These are phyloP conservation scores for Orchesella cincta DNA, from an alignment of 1,140 invertebrate genomes.

Conservation along the genomic window DNA sequence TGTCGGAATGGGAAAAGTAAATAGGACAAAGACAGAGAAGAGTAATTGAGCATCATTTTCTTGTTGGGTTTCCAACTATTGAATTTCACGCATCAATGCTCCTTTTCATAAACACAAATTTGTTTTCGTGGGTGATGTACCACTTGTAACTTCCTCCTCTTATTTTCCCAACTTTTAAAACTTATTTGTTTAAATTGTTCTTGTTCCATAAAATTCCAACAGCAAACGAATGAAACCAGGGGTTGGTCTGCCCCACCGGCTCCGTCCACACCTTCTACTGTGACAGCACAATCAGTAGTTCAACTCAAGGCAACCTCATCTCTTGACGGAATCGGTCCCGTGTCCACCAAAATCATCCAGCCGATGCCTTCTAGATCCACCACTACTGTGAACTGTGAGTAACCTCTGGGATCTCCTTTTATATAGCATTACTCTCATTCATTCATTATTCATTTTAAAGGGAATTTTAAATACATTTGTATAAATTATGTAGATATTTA, in stretches of 20 bases:
- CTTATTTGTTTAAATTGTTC: background rate
- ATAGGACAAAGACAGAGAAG: background rate
- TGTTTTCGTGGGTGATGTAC: background rate
- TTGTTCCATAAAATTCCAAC: background rate
- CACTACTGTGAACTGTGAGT: conserved; percentile 47
- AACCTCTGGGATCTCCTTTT: background rate
- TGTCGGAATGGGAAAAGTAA: background rate
- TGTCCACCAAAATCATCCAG: conserved; percentile 46
- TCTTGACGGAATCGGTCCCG: conserved; percentile 46
- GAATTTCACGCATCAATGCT: background rate
- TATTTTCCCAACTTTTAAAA: background rate
- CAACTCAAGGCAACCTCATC: conserved; percentile 47
- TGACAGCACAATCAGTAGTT: conserved; percentile 42
- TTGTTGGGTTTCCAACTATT: conserved; percentile 1
- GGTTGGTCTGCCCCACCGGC: conserved; percentile 26
- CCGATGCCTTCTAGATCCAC: conserved; percentile 43
- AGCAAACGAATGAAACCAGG: conserved; percentile 9
- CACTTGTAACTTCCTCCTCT: background rate
- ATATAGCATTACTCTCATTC: too few species aligned
- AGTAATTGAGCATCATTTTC: background rate
- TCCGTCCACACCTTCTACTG: conserved; percentile 32
- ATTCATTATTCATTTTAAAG: too few species aligned
- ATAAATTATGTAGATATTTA: too few species aligned
- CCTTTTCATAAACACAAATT: background rate
- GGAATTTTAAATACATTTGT: too few species aligned